Conservation (phyloP, 35 echinoderm and acorn worm species). For the Eucidaris tribuloides region DNA sequence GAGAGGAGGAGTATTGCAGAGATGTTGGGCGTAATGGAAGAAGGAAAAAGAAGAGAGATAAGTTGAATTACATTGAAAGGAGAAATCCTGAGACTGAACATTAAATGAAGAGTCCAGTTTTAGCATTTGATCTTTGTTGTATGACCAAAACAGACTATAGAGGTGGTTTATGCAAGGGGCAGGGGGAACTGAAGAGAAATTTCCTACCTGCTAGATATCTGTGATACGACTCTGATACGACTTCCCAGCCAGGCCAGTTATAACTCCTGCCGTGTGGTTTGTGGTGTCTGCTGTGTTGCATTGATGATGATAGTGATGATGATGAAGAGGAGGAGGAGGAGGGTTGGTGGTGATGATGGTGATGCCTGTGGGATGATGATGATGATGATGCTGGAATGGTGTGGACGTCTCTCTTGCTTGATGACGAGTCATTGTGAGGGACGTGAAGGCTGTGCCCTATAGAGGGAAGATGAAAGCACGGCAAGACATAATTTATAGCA, state of each 20-base stretch:
- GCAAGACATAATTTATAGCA: too few relatives aligned
- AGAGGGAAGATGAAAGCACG: not conserved
- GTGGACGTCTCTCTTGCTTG: not conserved
- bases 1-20: too few relatives aligned
- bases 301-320: conserved; percentile 11
- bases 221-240: conserved; percentile 72
- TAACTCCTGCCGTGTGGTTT: not conserved
- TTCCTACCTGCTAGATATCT: conserved; percentile 71
- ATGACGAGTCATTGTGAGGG: not conserved
- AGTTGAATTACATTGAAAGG: too few relatives aligned
- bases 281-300: conserved; percentile 14
- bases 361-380: not conserved
- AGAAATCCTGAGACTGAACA: too few relatives aligned
- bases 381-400: not conserved
- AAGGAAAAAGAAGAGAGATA: too few relatives aligned
- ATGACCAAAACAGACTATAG: too few relatives aligned
- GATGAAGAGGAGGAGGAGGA: not conserved
- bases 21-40: too few relatives aligned
- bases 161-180: too few relatives aligned
- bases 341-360: conserved; percentile 6
- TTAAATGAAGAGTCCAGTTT: too few relatives aligned
- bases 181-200: too few relatives aligned
- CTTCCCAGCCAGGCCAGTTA: conserved; percentile 79
- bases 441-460: not conserved
- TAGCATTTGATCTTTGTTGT: too few relatives aligned